phyloP scores from a whole-genome alignment of 2,113 vertebrate genomes.

The Seriola dumerili region DNA sequence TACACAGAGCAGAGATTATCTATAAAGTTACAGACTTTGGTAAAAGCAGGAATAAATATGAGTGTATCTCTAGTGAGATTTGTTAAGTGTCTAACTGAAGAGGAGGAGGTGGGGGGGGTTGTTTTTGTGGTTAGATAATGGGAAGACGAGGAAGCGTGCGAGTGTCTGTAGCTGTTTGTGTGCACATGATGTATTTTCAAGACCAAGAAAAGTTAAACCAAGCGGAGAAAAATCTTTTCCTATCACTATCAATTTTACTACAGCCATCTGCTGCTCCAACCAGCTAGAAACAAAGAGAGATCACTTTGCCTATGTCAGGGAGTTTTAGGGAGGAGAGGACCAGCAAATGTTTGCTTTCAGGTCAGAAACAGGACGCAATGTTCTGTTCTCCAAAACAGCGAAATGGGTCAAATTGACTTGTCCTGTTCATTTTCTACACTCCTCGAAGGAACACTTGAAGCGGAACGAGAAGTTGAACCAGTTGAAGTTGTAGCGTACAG shows the following conservation, averaged over 20 bases:
- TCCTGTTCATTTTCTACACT: conserved; percentile 42
- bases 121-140: conserved; percentile 36
- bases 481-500: conserved; percentile 11
- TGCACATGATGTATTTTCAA: neutral
- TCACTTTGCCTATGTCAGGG: neutral
- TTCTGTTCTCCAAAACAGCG: conserved; percentile 56
- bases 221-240: neutral
- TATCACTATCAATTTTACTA: neutral
- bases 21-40: conserved; percentile 2
- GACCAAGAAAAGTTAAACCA: neutral
- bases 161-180: conserved; percentile 27
- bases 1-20: conserved; percentile 5
- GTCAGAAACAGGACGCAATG: conserved; percentile 59
- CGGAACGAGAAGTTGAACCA: conserved; percentile 11
- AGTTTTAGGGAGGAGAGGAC: conserved; percentile 24
- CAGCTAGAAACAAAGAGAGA: conserved; percentile 3
- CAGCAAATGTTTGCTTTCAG: conserved; percentile 44
- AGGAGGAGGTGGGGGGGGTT: neutral
- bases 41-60: conserved; percentile 27
- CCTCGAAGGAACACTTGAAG: conserved; percentile 35
- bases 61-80: neutral
- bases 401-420: conserved; percentile 62
- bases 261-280: conserved; percentile 23
- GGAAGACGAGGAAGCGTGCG: neutral
- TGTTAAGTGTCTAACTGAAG: neutral